A percentile compares a stretch with the other conserved stretches of the same genome.
These are phyloP conservation scores for Eucidaris tribuloides DNA, from an alignment of 35 echinoderm and acorn worm genomes.

Conservation along the genomic window DNA sequence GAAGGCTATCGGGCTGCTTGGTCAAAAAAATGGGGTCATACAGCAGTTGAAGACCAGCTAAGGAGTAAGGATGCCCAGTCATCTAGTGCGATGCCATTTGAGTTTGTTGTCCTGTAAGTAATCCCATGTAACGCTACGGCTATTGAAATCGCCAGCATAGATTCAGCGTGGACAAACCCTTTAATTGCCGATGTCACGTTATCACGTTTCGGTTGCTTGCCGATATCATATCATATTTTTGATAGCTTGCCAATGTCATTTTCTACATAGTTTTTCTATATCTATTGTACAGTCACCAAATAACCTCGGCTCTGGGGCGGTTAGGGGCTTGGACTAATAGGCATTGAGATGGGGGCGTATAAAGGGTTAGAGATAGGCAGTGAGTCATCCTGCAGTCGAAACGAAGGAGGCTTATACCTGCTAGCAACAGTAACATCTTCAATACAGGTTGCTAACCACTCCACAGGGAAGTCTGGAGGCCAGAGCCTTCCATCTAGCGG, in stretches of 20 bases:
- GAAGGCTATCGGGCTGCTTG: background rate
- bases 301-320: too few relatives aligned
- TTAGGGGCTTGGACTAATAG: too few relatives aligned
- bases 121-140: background rate
- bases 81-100: background rate
- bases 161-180: too few relatives aligned
- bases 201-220: too few relatives aligned
- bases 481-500: background rate
- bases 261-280: too few relatives aligned
- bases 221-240: too few relatives aligned
- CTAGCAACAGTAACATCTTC: background rate
- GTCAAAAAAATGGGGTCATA: too few relatives aligned
- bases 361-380: background rate
- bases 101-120: background rate
- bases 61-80: background rate
- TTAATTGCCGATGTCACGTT: too few relatives aligned
- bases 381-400: background rate
- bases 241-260: too few relatives aligned
- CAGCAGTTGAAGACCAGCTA: background rate
- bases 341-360: too few relatives aligned
- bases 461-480: background rate
- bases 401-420: background rate
- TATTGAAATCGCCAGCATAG: too few relatives aligned
- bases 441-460: background rate
- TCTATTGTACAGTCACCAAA: too few relatives aligned